Conservation (phyloP, 2,797 vertebrate species). For the Tamandua tetradactyla region DNA sequence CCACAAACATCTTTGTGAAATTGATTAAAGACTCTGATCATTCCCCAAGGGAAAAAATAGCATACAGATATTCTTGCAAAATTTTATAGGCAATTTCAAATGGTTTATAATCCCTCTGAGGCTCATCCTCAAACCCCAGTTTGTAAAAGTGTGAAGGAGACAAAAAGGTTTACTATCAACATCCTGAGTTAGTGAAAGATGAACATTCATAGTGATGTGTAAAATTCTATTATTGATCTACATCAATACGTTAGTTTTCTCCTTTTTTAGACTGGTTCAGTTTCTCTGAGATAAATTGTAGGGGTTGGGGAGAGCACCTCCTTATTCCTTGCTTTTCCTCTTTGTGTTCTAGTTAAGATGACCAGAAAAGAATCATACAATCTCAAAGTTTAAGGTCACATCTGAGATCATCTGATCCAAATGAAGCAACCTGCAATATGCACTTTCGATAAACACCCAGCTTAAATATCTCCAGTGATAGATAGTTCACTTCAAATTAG, state of each 20-base stretch:
- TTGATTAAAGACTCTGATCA: background rate
- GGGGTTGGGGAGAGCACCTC: no score
- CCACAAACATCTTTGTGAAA: background rate
- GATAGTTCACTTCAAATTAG: background rate
- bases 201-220: background rate
- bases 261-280: background rate
- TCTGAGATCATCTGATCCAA: background rate
- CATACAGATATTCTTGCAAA: background rate
- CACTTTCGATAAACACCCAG: background rate
- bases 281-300: background rate
- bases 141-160: background rate
- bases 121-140: background rate
- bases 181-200: background rate
- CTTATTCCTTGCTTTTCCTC: no score
- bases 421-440: background rate
- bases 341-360: no score
- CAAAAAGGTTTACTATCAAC: background rate
- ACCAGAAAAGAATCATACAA: background rate
- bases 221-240: background rate
- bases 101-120: background rate
- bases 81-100: background rate
- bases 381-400: background rate
- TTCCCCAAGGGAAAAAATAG: background rate
- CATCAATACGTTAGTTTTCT: background rate
- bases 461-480: fast-evolving